phyloP scores from a whole-genome alignment of 2,888 invertebrate genomes.

The Clanis bilineata region DNA sequence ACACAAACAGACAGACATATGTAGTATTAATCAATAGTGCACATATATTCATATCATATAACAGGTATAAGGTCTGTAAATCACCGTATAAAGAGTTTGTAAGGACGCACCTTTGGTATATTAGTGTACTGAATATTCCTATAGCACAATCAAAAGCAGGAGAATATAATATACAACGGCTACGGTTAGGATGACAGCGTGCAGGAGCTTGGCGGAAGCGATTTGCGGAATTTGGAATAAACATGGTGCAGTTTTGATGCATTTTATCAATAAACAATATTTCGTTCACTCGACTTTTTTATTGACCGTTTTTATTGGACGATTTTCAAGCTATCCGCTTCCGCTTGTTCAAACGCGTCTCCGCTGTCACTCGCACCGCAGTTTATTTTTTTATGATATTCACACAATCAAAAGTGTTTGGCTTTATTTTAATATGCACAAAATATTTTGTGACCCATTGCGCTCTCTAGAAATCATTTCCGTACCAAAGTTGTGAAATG shows the following conservation, averaged over 20 bases:
- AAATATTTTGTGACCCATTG: constrained; percentile 17
- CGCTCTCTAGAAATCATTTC: constrained; percentile 31
- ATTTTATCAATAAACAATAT: background rate
- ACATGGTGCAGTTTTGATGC: background rate
- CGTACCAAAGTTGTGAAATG: constrained; percentile 67
- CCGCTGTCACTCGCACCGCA: constrained; percentile 5
- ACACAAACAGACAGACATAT: constrained; percentile 26
- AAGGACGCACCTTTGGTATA: constrained; percentile 53
- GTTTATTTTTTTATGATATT: constrained; percentile 12
- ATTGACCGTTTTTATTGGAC: background rate
- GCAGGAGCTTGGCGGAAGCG: background rate
- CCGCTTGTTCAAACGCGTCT: background rate
- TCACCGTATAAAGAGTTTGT: constrained; percentile 33
- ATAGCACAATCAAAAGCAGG: constrained; percentile 27
- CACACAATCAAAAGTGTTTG: background rate
- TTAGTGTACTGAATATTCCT: constrained; percentile 14
- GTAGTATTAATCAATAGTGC: constrained; percentile 31
- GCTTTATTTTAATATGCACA: constrained; percentile 19
- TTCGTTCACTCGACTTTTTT: background rate
- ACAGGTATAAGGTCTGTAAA: constrained; percentile 32
- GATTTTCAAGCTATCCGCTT: background rate
- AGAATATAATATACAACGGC: constrained; percentile 3
- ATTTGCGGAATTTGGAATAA: background rate
- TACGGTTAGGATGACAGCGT: constrained; percentile 1
- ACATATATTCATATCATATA: constrained; percentile 52